A percentile compares a stretch with the other conserved stretches of the same genome.
phyloP scores from a whole-genome alignment of 2,888 invertebrate species.

The Octonoba sinensis region DNA sequence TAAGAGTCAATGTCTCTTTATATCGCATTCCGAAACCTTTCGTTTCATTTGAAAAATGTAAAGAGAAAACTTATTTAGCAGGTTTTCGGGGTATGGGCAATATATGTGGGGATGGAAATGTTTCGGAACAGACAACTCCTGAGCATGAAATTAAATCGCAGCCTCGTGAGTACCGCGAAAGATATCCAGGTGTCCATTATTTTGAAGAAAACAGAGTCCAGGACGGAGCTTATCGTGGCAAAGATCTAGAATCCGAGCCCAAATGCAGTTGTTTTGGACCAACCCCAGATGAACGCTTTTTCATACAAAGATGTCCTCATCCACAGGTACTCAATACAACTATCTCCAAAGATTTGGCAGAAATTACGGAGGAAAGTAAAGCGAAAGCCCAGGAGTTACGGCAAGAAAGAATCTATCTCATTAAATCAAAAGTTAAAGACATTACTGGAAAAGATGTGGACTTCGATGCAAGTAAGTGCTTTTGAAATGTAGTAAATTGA shows the following conservation, averaged over 20 bases:
- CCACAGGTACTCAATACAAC: slow-evolving; percentile 73
- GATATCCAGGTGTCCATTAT: slow-evolving; percentile 55
- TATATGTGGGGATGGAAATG: slow-evolving; percentile 49
- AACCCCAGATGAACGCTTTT: slow-evolving; percentile 56
- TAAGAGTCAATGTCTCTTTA: too few relatives aligned
- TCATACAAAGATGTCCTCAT: slow-evolving; percentile 59
- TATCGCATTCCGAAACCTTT: too few relatives aligned
- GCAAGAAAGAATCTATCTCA: slow-evolving; percentile 73
- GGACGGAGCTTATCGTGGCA: slow-evolving; percentile 41
- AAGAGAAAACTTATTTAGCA: neutral
- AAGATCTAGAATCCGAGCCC: slow-evolving; percentile 26
- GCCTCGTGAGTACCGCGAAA: slow-evolving; percentile 18
- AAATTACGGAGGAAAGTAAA: slow-evolving; percentile 71
- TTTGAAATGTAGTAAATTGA: neutral
- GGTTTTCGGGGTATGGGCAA: slow-evolving; percentile 50
- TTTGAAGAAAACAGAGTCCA: slow-evolving; percentile 39
- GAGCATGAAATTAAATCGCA: neutral
- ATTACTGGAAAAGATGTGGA: slow-evolving; percentile 68
- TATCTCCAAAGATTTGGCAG: slow-evolving; percentile 73
- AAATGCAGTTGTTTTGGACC: slow-evolving; percentile 59
- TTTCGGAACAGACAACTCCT: slow-evolving; percentile 32
- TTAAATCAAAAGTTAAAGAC: slow-evolving; percentile 68
- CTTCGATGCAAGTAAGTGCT: slow-evolving; percentile 66
- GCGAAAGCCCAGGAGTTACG: slow-evolving; percentile 72
- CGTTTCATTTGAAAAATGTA: slow-evolving; percentile 4